Percentiles rank a stretch among this genome's conserved stretches.
These are phyloP conservation scores for Holothuria leucospilota DNA, from an alignment of 53 echinoderm and acorn worm genomes.

Conservation along the genomic window DNA sequence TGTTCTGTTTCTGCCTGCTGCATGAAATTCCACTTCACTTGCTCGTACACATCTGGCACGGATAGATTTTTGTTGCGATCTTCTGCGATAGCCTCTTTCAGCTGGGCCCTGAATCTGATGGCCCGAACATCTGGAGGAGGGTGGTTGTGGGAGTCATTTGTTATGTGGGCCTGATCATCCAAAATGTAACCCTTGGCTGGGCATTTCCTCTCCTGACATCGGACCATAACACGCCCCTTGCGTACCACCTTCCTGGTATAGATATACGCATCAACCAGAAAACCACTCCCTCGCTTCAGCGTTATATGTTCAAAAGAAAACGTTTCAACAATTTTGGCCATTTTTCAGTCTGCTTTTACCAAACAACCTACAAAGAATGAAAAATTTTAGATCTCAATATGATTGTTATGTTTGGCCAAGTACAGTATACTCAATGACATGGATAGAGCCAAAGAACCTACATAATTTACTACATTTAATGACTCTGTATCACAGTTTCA, in stretches of 20 bases:
- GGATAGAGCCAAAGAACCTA: no score
- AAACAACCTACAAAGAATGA: no score
- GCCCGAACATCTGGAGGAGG: slow-evolving; percentile 21
- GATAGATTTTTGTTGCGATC: slow-evolving; percentile 29
- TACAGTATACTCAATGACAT: no score
- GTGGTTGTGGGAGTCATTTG: slow-evolving; percentile 12
- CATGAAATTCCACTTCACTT: slow-evolving; percentile 40
- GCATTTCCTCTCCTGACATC: slow-evolving; percentile 39
- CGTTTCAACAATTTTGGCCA: neutral
- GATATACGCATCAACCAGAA: slow-evolving; percentile 28
- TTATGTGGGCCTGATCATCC: neutral
- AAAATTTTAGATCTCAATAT: no score
- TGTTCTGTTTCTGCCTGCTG: slow-evolving; percentile 33
- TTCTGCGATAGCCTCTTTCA: slow-evolving; percentile 18
- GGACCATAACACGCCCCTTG: neutral
- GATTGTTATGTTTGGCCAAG: no score
- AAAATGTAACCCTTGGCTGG: slow-evolving; percentile 24
- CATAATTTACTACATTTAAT: no score
- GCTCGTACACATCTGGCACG: slow-evolving; percentile 35
- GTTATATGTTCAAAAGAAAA: slow-evolving; percentile 36
- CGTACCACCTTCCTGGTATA: slow-evolving; percentile 15
- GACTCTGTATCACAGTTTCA: no score
- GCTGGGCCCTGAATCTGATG: slow-evolving; percentile 42
- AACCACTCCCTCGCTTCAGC: slow-evolving; percentile 34
- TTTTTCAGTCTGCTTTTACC: neutral